Base-by-base conservation (phyloP, 2,113 vertebrate genomes). In the Ageneiosus marmoratus region DNA sequence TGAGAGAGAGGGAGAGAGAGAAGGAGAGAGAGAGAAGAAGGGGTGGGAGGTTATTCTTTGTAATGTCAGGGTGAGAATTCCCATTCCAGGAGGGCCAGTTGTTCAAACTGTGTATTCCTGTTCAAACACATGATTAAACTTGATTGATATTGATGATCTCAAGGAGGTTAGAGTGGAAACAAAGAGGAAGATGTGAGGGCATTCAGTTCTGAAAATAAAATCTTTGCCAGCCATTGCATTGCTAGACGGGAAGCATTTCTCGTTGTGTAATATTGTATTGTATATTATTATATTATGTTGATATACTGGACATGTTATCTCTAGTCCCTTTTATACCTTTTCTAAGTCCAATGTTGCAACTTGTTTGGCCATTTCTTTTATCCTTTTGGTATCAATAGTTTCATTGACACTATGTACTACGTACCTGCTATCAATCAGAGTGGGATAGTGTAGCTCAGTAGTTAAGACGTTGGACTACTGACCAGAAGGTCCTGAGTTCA, bases 1-100 rank as follows among this genome's bases (percentile, higher is more conserved):
- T 62, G 79, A 85, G 77, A 85, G 63, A 24, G 55, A 24, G 12
- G 37, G 76, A 50, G 20, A 27, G n/a, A 32, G 41, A 50, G 55
- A 5, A 53, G 15, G 55, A 48, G 79, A 41, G 55, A 73, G 32
- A 48, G 41, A 85, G 81, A 70, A 69, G 32, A 44, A 78, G 81
- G 44, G 67, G 51, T 24, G 75, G 76, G 85, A 86, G 50, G 24
- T 56, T 69, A 34, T 62, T 83, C 16, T 77, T 41, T 53, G 60
- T 51, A 32, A 69, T 48, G 22, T 46, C 41, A 0, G 60, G 60
- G 9, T 44, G 41, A 77, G 44, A 60, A 63, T 76, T 72, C 62
- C 67, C 51, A 81, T 72, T 72, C 27, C 56, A 65, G 22, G 13
- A 63, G 60, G 16, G 24, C 46, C 53, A 48, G 15, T 58, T 82